Evolutionary conservation across 35 echinoderm and acorn worm species (phyloP).

Genomic region (Stichopus chloronotus): DNA sequence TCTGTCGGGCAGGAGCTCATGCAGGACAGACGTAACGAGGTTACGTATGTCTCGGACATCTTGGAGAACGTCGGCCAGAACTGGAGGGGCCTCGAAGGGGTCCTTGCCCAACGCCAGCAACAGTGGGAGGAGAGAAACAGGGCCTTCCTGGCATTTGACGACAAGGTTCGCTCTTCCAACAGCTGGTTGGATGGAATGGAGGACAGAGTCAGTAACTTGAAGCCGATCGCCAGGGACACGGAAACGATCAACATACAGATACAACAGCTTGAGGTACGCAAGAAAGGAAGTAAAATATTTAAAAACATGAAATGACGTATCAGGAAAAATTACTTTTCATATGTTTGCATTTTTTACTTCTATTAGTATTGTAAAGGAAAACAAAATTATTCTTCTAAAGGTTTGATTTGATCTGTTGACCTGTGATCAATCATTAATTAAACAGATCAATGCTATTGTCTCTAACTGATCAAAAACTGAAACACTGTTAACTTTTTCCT

Average conservation of each 20-base stretch:
- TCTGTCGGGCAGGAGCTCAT: constrained; percentile 77
- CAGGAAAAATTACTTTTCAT: not conserved
- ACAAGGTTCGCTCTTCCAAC: constrained; percentile 60
- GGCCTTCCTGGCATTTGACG: constrained; percentile 81
- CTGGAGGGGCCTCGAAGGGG: constrained; percentile 77
- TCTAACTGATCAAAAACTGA: too few species aligned
- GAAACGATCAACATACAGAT: constrained; percentile 96
- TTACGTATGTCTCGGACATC: constrained; percentile 86
- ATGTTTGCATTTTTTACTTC: too few species aligned
- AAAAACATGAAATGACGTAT: not conserved
- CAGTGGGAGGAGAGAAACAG: constrained; percentile 87
- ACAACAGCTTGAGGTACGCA: constrained; percentile 86
- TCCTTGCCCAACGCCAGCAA: constrained; percentile 52
- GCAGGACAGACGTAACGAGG: constrained; percentile 79
- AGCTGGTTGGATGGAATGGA: constrained; percentile 87
- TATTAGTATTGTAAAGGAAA: too few species aligned
- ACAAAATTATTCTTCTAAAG: too few species aligned
- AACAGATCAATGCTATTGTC: too few species aligned
- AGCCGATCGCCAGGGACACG: constrained; percentile 82
- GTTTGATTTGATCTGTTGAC: too few species aligned
- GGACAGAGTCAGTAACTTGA: constrained; percentile 76
- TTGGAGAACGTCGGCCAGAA: constrained; percentile 82
- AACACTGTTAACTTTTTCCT: too few species aligned
- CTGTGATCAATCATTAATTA: too few species aligned
- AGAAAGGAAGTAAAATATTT: not conserved